Evolutionary conservation across 2,888 invertebrate species (phyloP).

Genomic region (Agrotis exclamationis): DNA sequence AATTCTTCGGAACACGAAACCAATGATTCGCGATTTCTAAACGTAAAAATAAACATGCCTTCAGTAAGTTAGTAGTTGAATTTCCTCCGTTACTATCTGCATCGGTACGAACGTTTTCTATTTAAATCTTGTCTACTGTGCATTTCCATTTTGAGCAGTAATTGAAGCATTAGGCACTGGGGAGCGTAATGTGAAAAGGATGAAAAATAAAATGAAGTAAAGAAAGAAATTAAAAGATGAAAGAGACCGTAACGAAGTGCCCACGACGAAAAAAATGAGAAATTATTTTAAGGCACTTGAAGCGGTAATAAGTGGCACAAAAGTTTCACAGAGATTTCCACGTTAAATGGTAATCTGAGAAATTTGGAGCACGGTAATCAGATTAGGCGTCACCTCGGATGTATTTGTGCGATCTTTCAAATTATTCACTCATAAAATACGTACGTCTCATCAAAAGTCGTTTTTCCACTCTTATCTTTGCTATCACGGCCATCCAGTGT

Average conservation of each 20-base stretch:
- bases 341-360: slow-evolving; percentile 82
- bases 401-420: slow-evolving; percentile 74
- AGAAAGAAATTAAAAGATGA: slow-evolving; percentile 83
- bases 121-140: slow-evolving; percentile 70
- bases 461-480: slow-evolving; percentile 68
- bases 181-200: slow-evolving; percentile 73
- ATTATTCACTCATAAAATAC: slow-evolving; percentile 75
- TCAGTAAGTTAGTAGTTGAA: slow-evolving; percentile 59
- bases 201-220: slow-evolving; percentile 77
- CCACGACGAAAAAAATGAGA: slow-evolving; percentile 80
- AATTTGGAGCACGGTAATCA: slow-evolving; percentile 80
- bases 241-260: slow-evolving; percentile 82
- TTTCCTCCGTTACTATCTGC: slow-evolving; percentile 65
- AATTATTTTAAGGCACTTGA: slow-evolving; percentile 83
- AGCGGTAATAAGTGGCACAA: slow-evolving; percentile 81
- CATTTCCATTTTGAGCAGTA: slow-evolving; percentile 71
- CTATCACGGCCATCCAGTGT: slow-evolving; percentile 23
- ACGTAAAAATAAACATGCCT: slow-evolving; percentile 56
- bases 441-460: slow-evolving; percentile 72
- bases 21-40: slow-evolving; percentile 51
- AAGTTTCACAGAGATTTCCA: slow-evolving; percentile 81
- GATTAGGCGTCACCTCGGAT: slow-evolving; percentile 79
- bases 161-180: slow-evolving; percentile 76
- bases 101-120: slow-evolving; percentile 66
- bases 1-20: slow-evolving; percentile 44